Conservation (phyloP, 2,888 invertebrate genomes). For the Leistus spinibarbis region DNA sequence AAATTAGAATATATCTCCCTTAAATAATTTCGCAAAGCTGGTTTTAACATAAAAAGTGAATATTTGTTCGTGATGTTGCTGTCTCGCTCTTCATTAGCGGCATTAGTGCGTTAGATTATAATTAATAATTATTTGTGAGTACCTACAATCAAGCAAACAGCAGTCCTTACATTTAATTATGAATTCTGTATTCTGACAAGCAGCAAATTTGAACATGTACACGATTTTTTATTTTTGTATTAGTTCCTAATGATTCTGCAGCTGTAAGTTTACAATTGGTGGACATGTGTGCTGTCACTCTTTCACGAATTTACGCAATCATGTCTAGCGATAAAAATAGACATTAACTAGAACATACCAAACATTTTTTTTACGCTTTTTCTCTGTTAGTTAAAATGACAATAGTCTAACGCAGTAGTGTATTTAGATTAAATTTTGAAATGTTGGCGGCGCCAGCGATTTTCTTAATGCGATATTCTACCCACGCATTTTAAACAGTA, state of each 20-base stretch:
- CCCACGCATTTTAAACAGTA: too few species aligned
- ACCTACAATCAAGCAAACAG: too few species aligned
- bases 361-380: background rate
- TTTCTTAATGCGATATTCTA: too few species aligned
- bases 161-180: background rate
- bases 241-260: background rate
- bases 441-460: background rate
- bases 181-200: background rate
- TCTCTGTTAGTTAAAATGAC: background rate
- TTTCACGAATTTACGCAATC: conserved; percentile 27
- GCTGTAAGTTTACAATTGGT: background rate
- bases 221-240: background rate
- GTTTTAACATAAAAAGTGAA: too few species aligned
- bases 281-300: conserved; percentile 35
- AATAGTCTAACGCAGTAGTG: background rate
- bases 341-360: conserved; percentile 27
- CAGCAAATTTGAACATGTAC: too few species aligned
- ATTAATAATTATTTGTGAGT: too few species aligned
- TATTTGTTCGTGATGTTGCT: too few species aligned
- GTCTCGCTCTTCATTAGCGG: too few species aligned
- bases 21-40: too few species aligned
- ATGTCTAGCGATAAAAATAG: conserved; percentile 23
- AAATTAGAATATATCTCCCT: too few species aligned
- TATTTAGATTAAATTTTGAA: background rate
- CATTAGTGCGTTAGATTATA: too few species aligned